phyloP scores from a whole-genome alignment of 2,888 invertebrate genomes.

The Zelleria hepariella region DNA sequence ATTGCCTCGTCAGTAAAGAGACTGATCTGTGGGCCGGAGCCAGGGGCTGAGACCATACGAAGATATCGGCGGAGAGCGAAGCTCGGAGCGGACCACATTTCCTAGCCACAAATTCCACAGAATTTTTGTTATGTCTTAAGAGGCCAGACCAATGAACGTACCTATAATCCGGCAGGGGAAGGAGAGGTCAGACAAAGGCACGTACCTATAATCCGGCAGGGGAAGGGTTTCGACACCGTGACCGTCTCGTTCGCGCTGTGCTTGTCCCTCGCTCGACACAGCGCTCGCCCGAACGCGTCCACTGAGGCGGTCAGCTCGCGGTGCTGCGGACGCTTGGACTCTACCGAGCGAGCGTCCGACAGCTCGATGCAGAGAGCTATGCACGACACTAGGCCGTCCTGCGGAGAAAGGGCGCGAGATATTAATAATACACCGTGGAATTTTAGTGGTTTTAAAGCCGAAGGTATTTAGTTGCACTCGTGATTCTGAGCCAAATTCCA shows the following conservation, averaged over 20 bases:
- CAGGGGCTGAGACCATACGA: no score
- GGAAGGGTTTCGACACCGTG: conserved; percentile 44
- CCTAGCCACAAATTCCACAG: no score
- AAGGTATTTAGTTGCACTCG: no score
- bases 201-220: conserved; percentile 51
- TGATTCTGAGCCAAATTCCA: no score
- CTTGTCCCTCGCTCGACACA: conserved; percentile 36
- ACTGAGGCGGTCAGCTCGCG: conserved; percentile 36
- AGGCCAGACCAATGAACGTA: no score
- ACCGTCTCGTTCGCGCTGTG: conserved; percentile 35
- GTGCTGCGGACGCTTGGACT: conserved; percentile 31
- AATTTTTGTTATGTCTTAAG: no score
- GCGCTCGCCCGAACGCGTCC: conserved; percentile 40
- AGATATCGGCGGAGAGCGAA: no score
- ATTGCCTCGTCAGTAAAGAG: no score
- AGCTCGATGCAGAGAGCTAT: conserved; percentile 47
- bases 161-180: no score
- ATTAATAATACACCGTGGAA: neutral
- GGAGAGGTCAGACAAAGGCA: neutral
- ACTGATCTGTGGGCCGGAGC: no score
- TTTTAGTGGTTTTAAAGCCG: no score
- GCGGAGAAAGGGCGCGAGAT: neutral
- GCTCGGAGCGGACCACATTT: no score
- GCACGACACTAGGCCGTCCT: conserved; percentile 44
- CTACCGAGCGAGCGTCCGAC: conserved; percentile 30